A percentile compares a stretch with the other conserved stretches of the same genome.
Conservation (phyloP, 37 sponge, comb jelly and placozoan genomes). For the Diacarnus erythraeanus region DNA sequence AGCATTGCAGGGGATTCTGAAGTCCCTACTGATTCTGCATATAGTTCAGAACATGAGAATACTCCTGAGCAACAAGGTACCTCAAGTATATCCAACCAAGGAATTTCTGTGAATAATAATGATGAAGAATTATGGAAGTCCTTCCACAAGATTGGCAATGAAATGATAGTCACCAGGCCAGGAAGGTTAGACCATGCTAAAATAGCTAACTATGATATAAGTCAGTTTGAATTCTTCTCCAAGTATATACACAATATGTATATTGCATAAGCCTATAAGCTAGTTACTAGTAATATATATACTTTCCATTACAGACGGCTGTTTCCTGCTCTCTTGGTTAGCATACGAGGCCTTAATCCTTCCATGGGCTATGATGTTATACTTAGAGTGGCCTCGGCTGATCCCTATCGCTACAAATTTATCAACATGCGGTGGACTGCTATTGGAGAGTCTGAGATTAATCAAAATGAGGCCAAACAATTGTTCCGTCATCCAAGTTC, state of each 20-base stretch:
- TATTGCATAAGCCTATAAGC: neutral
- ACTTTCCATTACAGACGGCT: slow-evolving; percentile 27
- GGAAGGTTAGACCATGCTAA: slow-evolving; percentile 46
- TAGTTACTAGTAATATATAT: neutral
- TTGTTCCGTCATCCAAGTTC: slow-evolving; percentile 47
- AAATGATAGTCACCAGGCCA: slow-evolving; percentile 80
- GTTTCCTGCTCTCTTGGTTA: slow-evolving; percentile 56
- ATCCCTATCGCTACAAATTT: slow-evolving; percentile 67
- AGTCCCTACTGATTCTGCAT: neutral
- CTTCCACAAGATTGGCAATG: slow-evolving; percentile 59
- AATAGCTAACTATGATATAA: neutral
- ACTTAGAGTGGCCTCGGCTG: slow-evolving; percentile 35
- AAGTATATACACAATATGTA: too few relatives aligned
- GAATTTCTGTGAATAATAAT: neutral
- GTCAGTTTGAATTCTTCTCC: neutral
- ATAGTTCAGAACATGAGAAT: neutral
- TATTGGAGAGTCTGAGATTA: slow-evolving; percentile 37
- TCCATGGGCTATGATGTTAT: slow-evolving; percentile 29
- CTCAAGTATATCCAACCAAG: neutral
- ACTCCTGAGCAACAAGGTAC: neutral
- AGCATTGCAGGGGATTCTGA: too few relatives aligned
- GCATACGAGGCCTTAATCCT: slow-evolving; percentile 54
- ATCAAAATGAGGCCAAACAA: slow-evolving; percentile 45
- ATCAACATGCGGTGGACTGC: slow-evolving; percentile 34
- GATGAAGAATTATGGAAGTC: slow-evolving; percentile 56